Evolutionary conservation across 35 echinoderm and acorn worm species (phyloP).

Genomic region (Patiria miniata): DNA sequence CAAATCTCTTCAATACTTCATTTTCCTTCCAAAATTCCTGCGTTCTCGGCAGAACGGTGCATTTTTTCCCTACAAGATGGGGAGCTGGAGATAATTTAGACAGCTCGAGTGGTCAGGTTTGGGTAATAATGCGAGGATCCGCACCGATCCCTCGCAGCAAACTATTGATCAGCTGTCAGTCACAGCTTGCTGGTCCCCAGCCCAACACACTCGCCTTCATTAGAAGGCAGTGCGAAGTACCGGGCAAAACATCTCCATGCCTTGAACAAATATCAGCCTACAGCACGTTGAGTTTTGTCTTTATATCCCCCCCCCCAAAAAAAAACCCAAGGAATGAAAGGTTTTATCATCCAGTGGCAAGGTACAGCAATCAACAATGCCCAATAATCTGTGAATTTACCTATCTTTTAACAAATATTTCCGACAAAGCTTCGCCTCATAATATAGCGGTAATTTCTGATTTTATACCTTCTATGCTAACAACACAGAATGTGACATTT

Average conservation of each 20-base stretch:
- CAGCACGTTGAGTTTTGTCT: neutral
- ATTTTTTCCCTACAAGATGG: neutral
- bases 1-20: too few species aligned
- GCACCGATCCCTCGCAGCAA: neutral
- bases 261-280: neutral
- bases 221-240: neutral
- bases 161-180: constrained; percentile 23
- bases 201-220: neutral
- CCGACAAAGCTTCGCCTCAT: too few species aligned
- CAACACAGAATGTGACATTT: too few species aligned
- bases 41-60: neutral
- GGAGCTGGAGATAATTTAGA: neutral
- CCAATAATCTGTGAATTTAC: too few species aligned
- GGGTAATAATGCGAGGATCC: neutral
- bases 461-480: too few species aligned
- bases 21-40: neutral
- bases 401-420: too few species aligned
- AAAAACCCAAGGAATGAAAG: too few species aligned
- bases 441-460: too few species aligned
- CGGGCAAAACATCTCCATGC: constrained; percentile 13
- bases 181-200: neutral
- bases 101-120: neutral
- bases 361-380: too few species aligned
- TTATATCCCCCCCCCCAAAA: neutral
- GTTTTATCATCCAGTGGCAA: too few species aligned